Base-by-base conservation (phyloP, 1,140 invertebrate species). In the Brachystomella parvula region DNA sequence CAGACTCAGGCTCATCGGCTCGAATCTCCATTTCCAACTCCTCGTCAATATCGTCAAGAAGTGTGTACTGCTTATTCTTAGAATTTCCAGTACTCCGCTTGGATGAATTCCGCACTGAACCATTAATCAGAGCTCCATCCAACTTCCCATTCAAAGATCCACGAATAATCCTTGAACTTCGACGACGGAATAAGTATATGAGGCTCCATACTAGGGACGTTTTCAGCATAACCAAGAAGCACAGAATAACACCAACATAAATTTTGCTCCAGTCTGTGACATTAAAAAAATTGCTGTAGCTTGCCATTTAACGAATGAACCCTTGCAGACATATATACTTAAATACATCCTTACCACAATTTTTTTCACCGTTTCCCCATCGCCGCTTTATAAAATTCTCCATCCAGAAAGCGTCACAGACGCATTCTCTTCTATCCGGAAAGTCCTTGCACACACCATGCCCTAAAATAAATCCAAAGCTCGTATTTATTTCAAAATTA, bases 391-490 rank as follows among this genome's bases (percentile, higher is more conserved):
- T 80, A 59, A 86, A 77, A 77, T 88, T 85, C 75, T 92, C 87
- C 90, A 96, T 96, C 93, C 93, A 97, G 81, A 96, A 96, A 31
- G 91, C 88, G 79, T 95, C 90, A 80, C 94, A 97, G 58, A 89
- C 81, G 75, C 94, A 97, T 60, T 85, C 82, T 74, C 92, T 30
- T 2, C 68, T 62, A 15, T 31, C 83, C 12, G 88, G 88, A 69
- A 85, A 83, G 75, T 89, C 86, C 78, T 94, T 86, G 78, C 94
- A 96, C 24, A 85, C 83, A 47, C 93, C 94, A 79, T 96, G 92
- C 1, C 88, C 83, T 79, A 79, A 77, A 73, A 64, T 61, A 65
- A 30, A 65, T 56, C 9, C 26, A 58, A 31, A 63, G 1, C 28
- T 47, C 17, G n/a, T 1, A 71, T 53, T 61, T 44, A 12, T 44